These are phyloP conservation scores for Nematopogon swammerdamellus DNA, from an alignment of 2,888 invertebrate genomes.

Conservation along the genomic window DNA sequence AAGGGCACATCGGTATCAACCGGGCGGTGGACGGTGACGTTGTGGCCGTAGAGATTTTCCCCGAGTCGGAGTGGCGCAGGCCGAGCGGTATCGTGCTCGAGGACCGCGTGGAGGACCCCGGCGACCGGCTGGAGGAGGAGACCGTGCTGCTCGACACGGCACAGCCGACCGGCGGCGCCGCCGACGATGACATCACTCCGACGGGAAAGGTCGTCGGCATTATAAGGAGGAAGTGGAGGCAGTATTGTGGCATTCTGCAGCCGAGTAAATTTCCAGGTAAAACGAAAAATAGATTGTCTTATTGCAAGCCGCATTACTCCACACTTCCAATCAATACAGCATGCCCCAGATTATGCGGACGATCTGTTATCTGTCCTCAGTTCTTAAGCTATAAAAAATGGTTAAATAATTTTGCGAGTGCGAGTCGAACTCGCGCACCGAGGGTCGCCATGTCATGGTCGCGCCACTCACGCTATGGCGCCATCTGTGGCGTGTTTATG, in stretches of 20 bases:
- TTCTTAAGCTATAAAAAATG: too few relatives aligned
- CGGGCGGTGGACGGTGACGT: constrained; percentile 93
- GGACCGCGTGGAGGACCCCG: constrained; percentile 70
- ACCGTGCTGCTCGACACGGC: constrained; percentile 30
- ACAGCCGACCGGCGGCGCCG: constrained; percentile 18
- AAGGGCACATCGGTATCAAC: constrained; percentile 84
- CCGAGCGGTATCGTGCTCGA: constrained; percentile 84
- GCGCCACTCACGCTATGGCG: too few relatives aligned
- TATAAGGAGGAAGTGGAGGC: constrained; percentile 93
- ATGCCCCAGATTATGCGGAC: too few relatives aligned
- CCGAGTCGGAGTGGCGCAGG: constrained; percentile 85
- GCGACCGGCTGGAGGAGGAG: constrained; percentile 64
- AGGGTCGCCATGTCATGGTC: too few relatives aligned
- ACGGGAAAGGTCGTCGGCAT: constrained; percentile 77
- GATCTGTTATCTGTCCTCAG: too few relatives aligned
- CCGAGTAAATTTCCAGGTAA: constrained; percentile 66
- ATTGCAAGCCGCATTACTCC: too few relatives aligned
- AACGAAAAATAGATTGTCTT: constrained; percentile 15
- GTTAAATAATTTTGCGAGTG: too few relatives aligned
- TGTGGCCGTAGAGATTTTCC: constrained; percentile 87
- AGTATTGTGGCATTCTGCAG: constrained; percentile 94
- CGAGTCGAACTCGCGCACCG: too few relatives aligned
- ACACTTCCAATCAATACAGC: too few relatives aligned
- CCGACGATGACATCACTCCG: constrained; percentile 40
- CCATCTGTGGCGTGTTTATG: too few relatives aligned